phyloP scores from a whole-genome alignment of 2,113 vertebrate species.

The Dissostichus mawsoni region DNA sequence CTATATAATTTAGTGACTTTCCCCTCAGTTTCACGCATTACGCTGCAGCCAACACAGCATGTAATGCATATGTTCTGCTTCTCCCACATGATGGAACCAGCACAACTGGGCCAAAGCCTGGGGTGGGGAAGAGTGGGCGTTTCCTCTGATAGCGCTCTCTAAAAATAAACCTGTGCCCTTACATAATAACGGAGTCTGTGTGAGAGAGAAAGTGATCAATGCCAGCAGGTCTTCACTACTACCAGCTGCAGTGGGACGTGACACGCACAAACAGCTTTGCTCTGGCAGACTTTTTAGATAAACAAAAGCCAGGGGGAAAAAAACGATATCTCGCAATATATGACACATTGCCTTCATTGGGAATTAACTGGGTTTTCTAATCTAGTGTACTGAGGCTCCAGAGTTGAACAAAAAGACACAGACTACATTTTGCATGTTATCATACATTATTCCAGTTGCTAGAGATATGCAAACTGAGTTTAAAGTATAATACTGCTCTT shows the following conservation, averaged over 20 bases:
- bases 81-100: slow-evolving; percentile 29
- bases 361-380: background rate
- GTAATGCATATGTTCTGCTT: slow-evolving; percentile 53
- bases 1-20: background rate
- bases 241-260: slow-evolving; percentile 25
- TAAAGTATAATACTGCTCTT: background rate
- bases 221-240: slow-evolving; percentile 52
- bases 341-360: background rate
- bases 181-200: slow-evolving; percentile 59
- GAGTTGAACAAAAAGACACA: background rate
- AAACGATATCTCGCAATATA: background rate
- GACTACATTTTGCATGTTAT: background rate
- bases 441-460: slow-evolving; percentile 7
- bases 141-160: slow-evolving; percentile 50
- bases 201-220: slow-evolving; percentile 46
- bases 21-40: slow-evolving; percentile 4
- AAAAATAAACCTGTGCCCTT: slow-evolving; percentile 71
- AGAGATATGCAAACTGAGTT: too few relatives aligned
- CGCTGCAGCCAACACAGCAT: background rate
- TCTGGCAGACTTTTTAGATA: background rate
- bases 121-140: slow-evolving; percentile 48
- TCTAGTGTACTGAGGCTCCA: background rate
- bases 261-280: slow-evolving; percentile 6
- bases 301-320: background rate
- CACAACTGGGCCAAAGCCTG: slow-evolving; percentile 29